Evolutionary conservation across 2,888 invertebrate species (phyloP).

Genomic region (Drosophila atripex): DNA sequence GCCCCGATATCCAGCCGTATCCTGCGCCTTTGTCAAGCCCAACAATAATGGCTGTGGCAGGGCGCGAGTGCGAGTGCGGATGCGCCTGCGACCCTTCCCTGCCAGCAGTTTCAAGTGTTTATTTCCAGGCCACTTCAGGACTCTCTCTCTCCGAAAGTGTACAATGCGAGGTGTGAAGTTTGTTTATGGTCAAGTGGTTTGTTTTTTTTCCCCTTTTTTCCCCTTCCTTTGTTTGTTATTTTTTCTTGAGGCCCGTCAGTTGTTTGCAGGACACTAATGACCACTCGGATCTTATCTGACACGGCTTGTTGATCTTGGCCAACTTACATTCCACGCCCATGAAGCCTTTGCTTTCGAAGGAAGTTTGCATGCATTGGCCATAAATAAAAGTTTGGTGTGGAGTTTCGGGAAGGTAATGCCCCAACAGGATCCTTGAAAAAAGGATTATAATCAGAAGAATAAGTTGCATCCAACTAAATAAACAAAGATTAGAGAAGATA

Average conservation of each 20-base stretch:
- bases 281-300: slow-evolving; percentile 75
- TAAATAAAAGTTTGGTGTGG: slow-evolving; percentile 34
- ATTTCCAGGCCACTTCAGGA: slow-evolving; percentile 72
- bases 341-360: slow-evolving; percentile 43
- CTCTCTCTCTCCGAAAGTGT: slow-evolving; percentile 29
- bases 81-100: slow-evolving; percentile 22
- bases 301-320: slow-evolving; percentile 47
- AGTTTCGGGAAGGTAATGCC: neutral
- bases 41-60: slow-evolving; percentile 32
- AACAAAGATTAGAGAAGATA: slow-evolving; percentile 3
- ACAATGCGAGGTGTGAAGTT: slow-evolving; percentile 79
- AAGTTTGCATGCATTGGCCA: slow-evolving; percentile 46
- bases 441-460: neutral
- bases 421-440: slow-evolving; percentile 6
- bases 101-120: slow-evolving; percentile 70
- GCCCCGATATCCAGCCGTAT: slow-evolving; percentile 8
- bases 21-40: slow-evolving; percentile 45
- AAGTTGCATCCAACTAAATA: neutral
- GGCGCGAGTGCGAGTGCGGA: neutral
- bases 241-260: slow-evolving; percentile 31
- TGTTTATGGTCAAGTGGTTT: slow-evolving; percentile 78
- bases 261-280: slow-evolving; percentile 78
- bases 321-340: slow-evolving; percentile 1
- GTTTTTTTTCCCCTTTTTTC: slow-evolving; percentile 4
- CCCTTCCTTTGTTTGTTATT: slow-evolving; percentile 22